phyloP scores from a whole-genome alignment of 2,888 invertebrate species.

The Aphodius granarius region DNA sequence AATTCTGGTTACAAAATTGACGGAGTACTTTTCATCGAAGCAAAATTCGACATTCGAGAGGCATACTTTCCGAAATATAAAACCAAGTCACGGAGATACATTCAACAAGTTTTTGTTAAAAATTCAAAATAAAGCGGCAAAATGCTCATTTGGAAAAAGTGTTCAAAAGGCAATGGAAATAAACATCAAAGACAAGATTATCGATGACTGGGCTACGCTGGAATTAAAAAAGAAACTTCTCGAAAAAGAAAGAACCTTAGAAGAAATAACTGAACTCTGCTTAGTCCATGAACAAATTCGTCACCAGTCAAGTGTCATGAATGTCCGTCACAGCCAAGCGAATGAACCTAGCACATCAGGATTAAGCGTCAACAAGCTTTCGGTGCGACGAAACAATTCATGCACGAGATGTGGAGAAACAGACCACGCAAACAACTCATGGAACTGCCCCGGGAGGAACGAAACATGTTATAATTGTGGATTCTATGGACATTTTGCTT shows the following conservation, averaged over 20 bases:
- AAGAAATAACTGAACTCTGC: constrained; percentile 36
- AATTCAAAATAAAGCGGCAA: constrained; percentile 39
- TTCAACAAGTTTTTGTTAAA: constrained; percentile 41
- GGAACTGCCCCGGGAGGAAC: too few species aligned
- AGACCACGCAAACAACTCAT: too few species aligned
- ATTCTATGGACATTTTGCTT: too few species aligned
- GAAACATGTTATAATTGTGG: too few species aligned
- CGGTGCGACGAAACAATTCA: too few species aligned
- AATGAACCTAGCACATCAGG: too few species aligned
- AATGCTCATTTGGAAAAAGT: constrained; percentile 39
- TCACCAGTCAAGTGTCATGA: constrained; percentile 1
- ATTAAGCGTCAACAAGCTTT: too few species aligned
- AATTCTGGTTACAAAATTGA: too few species aligned
- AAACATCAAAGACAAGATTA: constrained; percentile 36
- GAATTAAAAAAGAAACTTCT: constrained; percentile 37
- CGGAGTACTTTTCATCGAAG: too few species aligned
- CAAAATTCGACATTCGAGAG: constrained; percentile 37
- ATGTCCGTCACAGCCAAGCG: too few species aligned
- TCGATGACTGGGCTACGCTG: constrained; percentile 35
- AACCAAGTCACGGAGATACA: constrained; percentile 37
- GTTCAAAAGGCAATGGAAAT: constrained; percentile 34
- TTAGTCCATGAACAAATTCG: constrained; percentile 29
- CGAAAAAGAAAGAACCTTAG: constrained; percentile 32
- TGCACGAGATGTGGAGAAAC: too few species aligned
- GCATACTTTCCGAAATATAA: constrained; percentile 40